Conservation (phyloP, 2,797 vertebrate genomes). For the Epinephelus coioides region DNA sequence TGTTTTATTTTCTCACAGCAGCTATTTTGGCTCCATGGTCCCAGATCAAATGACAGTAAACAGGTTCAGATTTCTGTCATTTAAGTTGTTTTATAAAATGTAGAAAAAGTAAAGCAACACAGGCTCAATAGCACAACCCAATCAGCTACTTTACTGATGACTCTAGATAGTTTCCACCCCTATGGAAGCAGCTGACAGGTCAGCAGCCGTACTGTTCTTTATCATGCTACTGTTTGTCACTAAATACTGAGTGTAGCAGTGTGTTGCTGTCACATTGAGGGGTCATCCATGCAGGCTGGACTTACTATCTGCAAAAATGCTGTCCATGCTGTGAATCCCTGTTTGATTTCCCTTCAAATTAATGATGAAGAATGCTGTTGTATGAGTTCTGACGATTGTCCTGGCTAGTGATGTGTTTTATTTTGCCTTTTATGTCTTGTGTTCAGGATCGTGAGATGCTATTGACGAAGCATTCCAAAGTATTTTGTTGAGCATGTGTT, state of each 20-base stretch:
- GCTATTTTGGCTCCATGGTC: no score
- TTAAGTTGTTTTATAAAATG: not conserved
- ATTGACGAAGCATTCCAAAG: not conserved
- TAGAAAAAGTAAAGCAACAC: not conserved
- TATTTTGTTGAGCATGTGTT: not conserved
- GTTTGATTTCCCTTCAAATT: not conserved
- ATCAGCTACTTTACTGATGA: not conserved
- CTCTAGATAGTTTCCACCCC: conserved; percentile 34
- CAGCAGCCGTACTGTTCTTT: conserved; percentile 26
- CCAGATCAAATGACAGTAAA: not conserved
- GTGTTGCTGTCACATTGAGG: not conserved
- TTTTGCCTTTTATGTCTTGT: not conserved
- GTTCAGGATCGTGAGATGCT: not conserved
- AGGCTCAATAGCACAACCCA: not conserved
- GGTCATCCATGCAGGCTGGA: not conserved
- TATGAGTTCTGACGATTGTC: not conserved
- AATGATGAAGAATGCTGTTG: not conserved
- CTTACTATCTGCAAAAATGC: not conserved
- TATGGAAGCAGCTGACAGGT: conserved; percentile 33
- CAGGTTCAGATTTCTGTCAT: not conserved
- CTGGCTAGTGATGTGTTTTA: not conserved
- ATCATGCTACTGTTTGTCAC: conserved; percentile 41
- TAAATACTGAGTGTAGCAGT: conserved; percentile 40
- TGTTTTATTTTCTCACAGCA: not conserved
- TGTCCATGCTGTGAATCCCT: not conserved